Conservation (phyloP, 64 coral and sea anemone species). For the Catalaphyllia jardinei region DNA sequence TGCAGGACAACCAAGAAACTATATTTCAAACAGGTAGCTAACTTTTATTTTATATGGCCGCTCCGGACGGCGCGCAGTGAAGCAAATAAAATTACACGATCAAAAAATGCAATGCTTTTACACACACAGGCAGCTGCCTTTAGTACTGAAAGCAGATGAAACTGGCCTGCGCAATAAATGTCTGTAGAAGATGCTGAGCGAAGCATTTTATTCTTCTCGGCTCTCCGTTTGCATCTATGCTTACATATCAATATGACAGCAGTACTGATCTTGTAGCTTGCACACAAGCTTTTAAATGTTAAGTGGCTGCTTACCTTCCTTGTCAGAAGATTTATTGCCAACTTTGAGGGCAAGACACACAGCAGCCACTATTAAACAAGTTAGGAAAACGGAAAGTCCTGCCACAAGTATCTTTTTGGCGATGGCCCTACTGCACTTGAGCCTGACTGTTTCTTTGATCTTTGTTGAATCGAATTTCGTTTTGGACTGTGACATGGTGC, state of each 20-base stretch:
- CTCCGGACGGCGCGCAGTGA: too few species aligned
- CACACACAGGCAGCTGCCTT: background rate
- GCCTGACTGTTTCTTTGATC: background rate
- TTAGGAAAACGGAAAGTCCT: too few species aligned
- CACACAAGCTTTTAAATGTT: background rate
- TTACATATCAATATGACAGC: background rate
- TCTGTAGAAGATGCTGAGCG: background rate
- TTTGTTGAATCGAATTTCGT: background rate
- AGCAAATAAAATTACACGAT: too few species aligned
- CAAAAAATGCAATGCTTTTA: too few species aligned
- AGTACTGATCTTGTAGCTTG: background rate
- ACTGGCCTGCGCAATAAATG: background rate
- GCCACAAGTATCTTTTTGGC: too few species aligned
- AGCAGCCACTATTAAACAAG: too few species aligned
- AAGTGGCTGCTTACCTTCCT: too few species aligned
- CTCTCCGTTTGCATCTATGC: background rate
- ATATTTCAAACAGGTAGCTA: too few species aligned
- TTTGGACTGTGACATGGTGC: background rate
- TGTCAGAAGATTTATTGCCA: too few species aligned
- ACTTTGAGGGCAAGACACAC: too few species aligned
- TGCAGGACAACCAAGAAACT: too few species aligned
- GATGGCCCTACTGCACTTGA: background rate
- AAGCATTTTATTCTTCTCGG: background rate
- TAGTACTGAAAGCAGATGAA: background rate
- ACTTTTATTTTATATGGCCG: too few species aligned